Base-by-base conservation (phyloP, 92 coral and sea anemone genomes). In the Micromussa lordhowensis region DNA sequence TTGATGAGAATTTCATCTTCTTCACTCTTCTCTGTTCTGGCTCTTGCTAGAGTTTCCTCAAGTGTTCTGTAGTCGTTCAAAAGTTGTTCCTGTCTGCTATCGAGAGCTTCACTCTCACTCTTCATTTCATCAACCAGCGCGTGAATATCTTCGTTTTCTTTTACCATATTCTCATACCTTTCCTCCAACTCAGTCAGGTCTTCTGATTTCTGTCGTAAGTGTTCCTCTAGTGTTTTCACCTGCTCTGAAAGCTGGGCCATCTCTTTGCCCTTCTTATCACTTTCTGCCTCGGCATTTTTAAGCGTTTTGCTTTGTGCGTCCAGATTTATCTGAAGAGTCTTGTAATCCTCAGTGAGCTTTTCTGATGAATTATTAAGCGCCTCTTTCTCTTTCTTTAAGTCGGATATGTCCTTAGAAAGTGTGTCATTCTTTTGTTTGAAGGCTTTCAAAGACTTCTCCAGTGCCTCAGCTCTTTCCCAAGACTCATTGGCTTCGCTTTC, bases 131-230 rank as follows among this genome's bases (percentile, higher is more conserved):
- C 34, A 35, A 90, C 90, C 30, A 82, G 68, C 2, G 76, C 55
- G 7, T 57, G 53, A 78, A 90, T 82, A 63, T 82, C 82, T 78
- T 88, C 73, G 34, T 87, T 92, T 63, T 61, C 85, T 80, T 88
- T 84, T 12, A 55, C 44, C 53, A 82, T 74, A 17, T 53, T 89
- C 12, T 55, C 77, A 18, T 85, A 28, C 68, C 88, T 76, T n/a
- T 68, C 83, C 58, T 87, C 69, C 10, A 86, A 30, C 31, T 77
- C 77, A 16, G 30, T 68, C 32, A 95, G 55, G 30, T 35, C 28
- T 2, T 72, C 66, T n/a, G 80, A 93, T 82, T 95, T 94, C 28
- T 77, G 73, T 81, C 63, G 94, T 13, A 93, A 72, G 71, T 91
- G 90, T 75, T 85, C 88, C 16, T 87, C 81, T 7, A 85, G 31